Evolutionary conservation across 2,888 invertebrate species (phyloP).

Genomic region (Strigamia transsilvanica): DNA sequence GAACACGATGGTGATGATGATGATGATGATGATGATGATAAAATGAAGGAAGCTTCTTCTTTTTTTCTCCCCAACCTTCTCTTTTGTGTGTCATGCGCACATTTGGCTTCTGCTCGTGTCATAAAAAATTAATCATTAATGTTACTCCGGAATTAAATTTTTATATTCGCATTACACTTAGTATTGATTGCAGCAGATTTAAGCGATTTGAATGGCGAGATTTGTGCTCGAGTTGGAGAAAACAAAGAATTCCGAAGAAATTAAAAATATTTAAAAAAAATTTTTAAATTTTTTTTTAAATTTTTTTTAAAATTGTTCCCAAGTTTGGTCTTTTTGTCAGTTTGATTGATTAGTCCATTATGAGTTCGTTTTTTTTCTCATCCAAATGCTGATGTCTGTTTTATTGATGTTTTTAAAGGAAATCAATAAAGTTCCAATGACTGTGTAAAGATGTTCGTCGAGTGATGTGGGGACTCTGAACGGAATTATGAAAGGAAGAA

Average conservation of each 20-base stretch:
- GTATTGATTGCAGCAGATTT: constrained; percentile 44
- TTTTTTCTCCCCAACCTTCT: not conserved
- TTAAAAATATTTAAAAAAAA: no score
- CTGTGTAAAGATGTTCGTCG: not conserved
- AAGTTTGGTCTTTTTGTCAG: not conserved
- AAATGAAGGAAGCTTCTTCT: not conserved
- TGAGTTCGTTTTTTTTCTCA: not conserved
- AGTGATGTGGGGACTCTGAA: not conserved
- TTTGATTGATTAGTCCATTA: constrained; percentile 48
- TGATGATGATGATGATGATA: no score
- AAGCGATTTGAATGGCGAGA: not conserved
- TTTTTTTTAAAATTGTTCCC: not conserved
- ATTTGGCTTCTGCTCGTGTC: constrained; percentile 41
- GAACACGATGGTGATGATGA: not conserved
- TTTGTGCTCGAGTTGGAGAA: not conserved
- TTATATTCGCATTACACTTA: constrained; percentile 44
- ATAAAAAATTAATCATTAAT: constrained; percentile 40
- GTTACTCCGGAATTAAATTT: constrained; percentile 27
- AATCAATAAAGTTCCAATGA: constrained; percentile 37
- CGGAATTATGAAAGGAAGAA: not conserved
- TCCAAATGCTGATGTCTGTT: constrained; percentile 17
- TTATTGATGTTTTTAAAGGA: constrained; percentile 42
- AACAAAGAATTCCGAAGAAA: no score
- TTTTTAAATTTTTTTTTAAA: no score
- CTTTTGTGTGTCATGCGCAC: constrained; percentile 28